Percentiles rank a stretch among this genome's conserved stretches.
Conservation (phyloP, 1,140 invertebrate species). For the Zaprionus taronus region DNA sequence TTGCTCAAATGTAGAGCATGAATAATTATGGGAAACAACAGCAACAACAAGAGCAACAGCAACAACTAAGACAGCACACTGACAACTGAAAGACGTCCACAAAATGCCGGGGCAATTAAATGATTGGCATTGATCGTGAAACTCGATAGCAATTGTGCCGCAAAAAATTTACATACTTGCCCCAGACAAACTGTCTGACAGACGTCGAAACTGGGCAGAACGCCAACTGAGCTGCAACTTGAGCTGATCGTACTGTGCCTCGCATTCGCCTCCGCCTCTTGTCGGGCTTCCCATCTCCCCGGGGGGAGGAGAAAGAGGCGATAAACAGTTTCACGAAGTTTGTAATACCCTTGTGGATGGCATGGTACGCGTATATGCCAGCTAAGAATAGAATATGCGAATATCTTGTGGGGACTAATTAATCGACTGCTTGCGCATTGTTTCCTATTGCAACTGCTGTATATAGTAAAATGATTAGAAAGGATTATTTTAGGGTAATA, state of each 20-base stretch:
- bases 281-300: neutral
- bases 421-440: no score
- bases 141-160: slow-evolving; percentile 73
- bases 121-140: slow-evolving; percentile 79
- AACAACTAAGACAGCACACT: slow-evolving; percentile 4
- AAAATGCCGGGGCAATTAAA: slow-evolving; percentile 62
- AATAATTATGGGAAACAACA: slow-evolving; percentile 61
- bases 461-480: no score
- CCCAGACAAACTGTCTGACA: slow-evolving; percentile 45
- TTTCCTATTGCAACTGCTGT: no score
- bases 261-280: neutral
- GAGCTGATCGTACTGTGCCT: slow-evolving; percentile 20
- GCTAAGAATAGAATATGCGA: neutral
- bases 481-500: no score
- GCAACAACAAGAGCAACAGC: neutral
- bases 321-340: neutral
- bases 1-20: slow-evolving; percentile 64
- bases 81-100: slow-evolving; percentile 8
- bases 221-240: slow-evolving; percentile 53
- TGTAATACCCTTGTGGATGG: neutral
- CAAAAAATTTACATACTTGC: slow-evolving; percentile 55
- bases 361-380: neutral
- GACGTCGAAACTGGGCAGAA: slow-evolving; percentile 25
- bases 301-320: neutral
- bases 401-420: no score